A percentile compares a stretch with the other conserved stretches of the same genome.
These are phyloP conservation scores for Sebastes aleutianus DNA, from an alignment of 2,797 vertebrate species.

Conservation along the genomic window DNA sequence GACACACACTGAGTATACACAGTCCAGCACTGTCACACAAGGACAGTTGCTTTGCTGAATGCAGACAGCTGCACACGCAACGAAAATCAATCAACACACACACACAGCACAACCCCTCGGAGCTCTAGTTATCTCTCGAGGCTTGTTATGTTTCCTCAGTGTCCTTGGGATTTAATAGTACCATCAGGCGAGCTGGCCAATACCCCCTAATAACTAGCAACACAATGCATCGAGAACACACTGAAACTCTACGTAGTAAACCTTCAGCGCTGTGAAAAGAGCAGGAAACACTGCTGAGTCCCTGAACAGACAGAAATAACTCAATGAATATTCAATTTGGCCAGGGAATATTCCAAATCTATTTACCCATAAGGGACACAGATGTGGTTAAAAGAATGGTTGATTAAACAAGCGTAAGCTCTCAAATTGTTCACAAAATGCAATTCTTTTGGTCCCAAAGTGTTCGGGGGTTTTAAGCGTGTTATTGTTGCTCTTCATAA, in stretches of 20 bases:
- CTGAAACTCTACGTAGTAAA: neutral
- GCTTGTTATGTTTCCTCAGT: constrained; percentile 63
- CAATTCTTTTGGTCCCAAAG: constrained; percentile 2
- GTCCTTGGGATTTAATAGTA: constrained; percentile 69
- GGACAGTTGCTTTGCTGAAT: constrained; percentile 31
- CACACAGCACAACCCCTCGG: neutral
- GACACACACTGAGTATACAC: neutral
- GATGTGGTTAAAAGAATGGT: constrained; percentile 38
- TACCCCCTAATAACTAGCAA: constrained; percentile 36
- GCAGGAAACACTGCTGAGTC: neutral
- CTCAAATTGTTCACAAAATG: constrained; percentile 24
- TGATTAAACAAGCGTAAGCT: constrained; percentile 37
- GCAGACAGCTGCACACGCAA: constrained; percentile 24
- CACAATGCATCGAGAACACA: constrained; percentile 9
- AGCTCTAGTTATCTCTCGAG: constrained; percentile 53
- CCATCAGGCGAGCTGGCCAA: constrained; percentile 34
- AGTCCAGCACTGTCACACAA: constrained; percentile 18
- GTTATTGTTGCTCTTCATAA: constrained; percentile 16
- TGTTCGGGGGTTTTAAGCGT: constrained; percentile 8
- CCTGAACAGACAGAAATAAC: constrained; percentile 32
- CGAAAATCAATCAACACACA: constrained; percentile 34
- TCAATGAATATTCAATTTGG: constrained; percentile 50
- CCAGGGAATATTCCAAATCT: constrained; percentile 40
- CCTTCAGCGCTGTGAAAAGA: neutral
- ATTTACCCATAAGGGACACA: constrained; percentile 35